These are phyloP conservation scores for Cosmia trapezina DNA, from an alignment of 2,888 invertebrate species.

Conservation along the genomic window DNA sequence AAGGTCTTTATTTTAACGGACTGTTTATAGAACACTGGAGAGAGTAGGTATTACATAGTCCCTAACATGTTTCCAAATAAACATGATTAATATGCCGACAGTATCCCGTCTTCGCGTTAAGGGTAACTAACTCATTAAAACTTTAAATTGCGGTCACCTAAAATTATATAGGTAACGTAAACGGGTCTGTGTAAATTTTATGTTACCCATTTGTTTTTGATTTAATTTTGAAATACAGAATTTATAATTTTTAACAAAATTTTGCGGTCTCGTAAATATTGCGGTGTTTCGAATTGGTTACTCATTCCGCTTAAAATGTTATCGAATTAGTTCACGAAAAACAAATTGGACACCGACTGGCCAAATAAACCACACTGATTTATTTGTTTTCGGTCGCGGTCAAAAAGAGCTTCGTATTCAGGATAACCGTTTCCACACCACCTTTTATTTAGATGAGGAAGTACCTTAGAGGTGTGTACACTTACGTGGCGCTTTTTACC, in stretches of 20 bases:
- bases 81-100: slow-evolving; percentile 66
- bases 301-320: slow-evolving; percentile 40
- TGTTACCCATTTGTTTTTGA: slow-evolving; percentile 44
- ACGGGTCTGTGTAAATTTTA: slow-evolving; percentile 40
- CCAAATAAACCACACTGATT: slow-evolving; percentile 59
- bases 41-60: slow-evolving; percentile 30
- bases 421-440: slow-evolving; percentile 60
- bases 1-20: slow-evolving; percentile 8
- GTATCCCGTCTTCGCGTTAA: slow-evolving; percentile 63
- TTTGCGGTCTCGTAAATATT: slow-evolving; percentile 12
- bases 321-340: slow-evolving; percentile 58
- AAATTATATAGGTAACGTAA: slow-evolving; percentile 67
- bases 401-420: slow-evolving; percentile 59
- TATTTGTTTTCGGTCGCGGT: slow-evolving; percentile 65
- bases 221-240: slow-evolving; percentile 20
- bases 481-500: slow-evolving; percentile 46
- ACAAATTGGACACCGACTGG: slow-evolving; percentile 49
- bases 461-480: slow-evolving; percentile 57
- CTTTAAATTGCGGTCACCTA: slow-evolving; percentile 74
- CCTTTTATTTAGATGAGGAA: slow-evolving; percentile 67
- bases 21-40: slow-evolving; percentile 6
- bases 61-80: slow-evolving; percentile 56
- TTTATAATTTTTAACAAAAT: slow-evolving; percentile 9
- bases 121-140: slow-evolving; percentile 73
- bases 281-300: slow-evolving; percentile 25